These are phyloP conservation scores for Columbina picui DNA, from an alignment of 2,113 vertebrate species.

Conservation along the genomic window DNA sequence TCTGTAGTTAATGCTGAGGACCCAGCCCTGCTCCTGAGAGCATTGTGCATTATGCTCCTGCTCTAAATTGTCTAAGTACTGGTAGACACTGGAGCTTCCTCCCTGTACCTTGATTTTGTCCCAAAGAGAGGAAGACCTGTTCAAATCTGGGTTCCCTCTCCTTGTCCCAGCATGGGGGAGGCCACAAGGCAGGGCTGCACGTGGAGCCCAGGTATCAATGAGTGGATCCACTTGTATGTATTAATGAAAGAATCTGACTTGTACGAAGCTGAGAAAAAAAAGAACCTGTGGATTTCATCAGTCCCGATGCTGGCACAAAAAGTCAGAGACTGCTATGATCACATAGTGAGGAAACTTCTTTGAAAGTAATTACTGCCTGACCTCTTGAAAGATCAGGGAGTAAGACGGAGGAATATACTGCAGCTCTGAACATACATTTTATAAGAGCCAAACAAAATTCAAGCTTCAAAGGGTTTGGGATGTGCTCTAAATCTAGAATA, in stretches of 20 bases:
- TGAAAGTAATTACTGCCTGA: background rate
- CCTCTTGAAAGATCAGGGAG: background rate
- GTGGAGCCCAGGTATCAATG: background rate
- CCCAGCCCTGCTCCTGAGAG: background rate
- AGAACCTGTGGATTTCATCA: background rate
- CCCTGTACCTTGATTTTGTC: background rate
- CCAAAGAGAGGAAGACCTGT: background rate
- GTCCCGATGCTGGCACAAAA: background rate
- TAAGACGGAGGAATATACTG: background rate
- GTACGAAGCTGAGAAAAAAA: rapidly evolving
- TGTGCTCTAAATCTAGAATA: background rate
- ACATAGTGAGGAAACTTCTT: background rate
- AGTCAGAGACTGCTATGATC: background rate
- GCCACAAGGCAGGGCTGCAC: background rate
- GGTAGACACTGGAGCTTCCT: background rate
- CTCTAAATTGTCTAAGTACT: background rate
- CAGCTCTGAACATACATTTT: background rate
- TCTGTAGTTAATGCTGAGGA: background rate
- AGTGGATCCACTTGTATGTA: background rate
- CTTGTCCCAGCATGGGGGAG: rapidly evolving
- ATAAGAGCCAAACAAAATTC: background rate
- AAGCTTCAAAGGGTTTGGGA: background rate
- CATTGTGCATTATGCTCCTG: background rate
- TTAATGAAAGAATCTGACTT: background rate
- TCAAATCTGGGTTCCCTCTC: background rate